Base-by-base conservation (phyloP, 1,140 invertebrate species). In the Amyelois transitella region DNA sequence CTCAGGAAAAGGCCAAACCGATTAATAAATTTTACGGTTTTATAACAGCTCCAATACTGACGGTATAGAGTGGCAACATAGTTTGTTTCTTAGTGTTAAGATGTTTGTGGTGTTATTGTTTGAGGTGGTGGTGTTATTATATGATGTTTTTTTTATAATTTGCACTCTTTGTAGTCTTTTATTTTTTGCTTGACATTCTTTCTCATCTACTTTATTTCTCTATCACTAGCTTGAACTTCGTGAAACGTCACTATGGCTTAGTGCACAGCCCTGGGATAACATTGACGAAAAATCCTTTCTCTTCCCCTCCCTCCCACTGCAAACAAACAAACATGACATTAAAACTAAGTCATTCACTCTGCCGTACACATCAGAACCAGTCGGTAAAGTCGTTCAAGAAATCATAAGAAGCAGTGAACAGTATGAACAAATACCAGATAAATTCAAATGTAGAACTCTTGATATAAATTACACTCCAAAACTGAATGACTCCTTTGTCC, bases 171-270 rank as follows among this genome's bases (percentile, higher is more conserved):
- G 17, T 2, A 38, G 1, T 22, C 43, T 12, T 8, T 48, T 8
- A 1, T 51, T 51, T 58, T 62, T 61, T 58, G 53, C 62, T 72
- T 64, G 53, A 38, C 57, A 56, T 53, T 59, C 60, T 72, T 55
- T 73, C 68, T 68, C 60, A 53, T 71, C 25, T 58, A 6, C 74
- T 72, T 77, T 79, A 56, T 72, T 70, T 75, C 68, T 61, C 64
- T n/a, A 72, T 57, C 58, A 78, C 61, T 77, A 87, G 84, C 80
- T 87, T 81, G 81, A 87, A 84, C 69, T 73, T 51, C 78, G 69
- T 63, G 72, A 66, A 65, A 70, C 72, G 54, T 71, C 72, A 55
- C 69, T 86, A 58, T 85, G 81, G 81, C 69, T 75, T 56, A 63
- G 38, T 53, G 65, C 62, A 72, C 67, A 75, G 51, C 79, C 80